phyloP scores from a whole-genome alignment of 2,113 vertebrate species.

The Macaca mulatta region DNA sequence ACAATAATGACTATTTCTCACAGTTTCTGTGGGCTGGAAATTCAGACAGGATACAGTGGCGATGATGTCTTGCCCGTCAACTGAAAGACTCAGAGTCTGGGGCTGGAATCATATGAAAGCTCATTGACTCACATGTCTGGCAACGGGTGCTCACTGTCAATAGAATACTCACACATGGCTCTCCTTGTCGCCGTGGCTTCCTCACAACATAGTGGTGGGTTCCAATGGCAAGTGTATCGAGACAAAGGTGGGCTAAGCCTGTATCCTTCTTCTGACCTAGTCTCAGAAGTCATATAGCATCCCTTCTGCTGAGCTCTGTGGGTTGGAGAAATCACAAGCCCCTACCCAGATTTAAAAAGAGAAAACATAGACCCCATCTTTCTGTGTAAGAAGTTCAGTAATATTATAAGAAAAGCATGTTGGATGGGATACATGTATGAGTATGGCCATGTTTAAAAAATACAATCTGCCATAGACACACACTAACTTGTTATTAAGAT shows the following conservation, averaged over 20 bases:
- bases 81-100: background rate
- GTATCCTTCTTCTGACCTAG: background rate
- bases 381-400: background rate
- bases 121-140: background rate
- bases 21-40: background rate
- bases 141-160: background rate
- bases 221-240: background rate
- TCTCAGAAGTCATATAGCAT: background rate
- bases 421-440: background rate
- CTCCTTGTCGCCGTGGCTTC: background rate
- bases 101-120: background rate
- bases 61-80: background rate
- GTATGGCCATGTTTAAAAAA: background rate
- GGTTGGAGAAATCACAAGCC: background rate
- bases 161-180: too few species aligned
- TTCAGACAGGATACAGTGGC: background rate
- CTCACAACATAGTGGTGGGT: background rate
- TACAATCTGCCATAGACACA: background rate
- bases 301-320: background rate
- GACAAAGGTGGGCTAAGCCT: background rate
- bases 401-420: background rate
- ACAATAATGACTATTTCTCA: background rate
- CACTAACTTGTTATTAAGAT: background rate
- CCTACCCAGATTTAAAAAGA: background rate
- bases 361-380: background rate